Conservation (phyloP, 1,140 invertebrate species). For the Danaus melanippus region DNA sequence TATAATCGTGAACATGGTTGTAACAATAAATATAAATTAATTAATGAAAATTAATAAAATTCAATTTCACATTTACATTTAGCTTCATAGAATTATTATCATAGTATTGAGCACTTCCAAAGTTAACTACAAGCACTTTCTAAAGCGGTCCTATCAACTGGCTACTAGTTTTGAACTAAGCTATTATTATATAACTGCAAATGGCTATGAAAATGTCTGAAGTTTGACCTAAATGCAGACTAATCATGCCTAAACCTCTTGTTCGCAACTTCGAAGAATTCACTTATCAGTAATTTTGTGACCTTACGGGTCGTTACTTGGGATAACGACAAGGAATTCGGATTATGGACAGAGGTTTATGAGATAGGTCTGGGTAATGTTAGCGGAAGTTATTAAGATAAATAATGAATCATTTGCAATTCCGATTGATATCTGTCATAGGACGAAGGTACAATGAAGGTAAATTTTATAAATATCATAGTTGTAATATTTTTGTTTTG, state of each 20-base stretch:
- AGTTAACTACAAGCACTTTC: no score
- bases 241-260: not conserved
- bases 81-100: no score
- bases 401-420: constrained; percentile 11
- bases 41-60: no score
- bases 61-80: no score
- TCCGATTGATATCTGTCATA: no score
- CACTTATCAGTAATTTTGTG: constrained; percentile 11
- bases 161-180: not conserved
- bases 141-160: no score
- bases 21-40: no score
- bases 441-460: constrained; percentile 2
- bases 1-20: no score
- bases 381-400: constrained; percentile 20
- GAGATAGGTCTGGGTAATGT: constrained; percentile 7
- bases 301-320: constrained; percentile 10
- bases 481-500: not conserved
- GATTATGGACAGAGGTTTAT: constrained; percentile 1
- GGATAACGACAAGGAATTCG: constrained; percentile 8
- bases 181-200: not conserved
- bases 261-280: constrained; percentile 1
- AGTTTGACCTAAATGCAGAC: no score
- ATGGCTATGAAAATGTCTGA: not conserved
- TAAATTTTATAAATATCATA: constrained; percentile 1
- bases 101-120: no score